Percentiles rank a stretch among this genome's conserved stretches.
Conservation (phyloP, 1,140 invertebrate species). For the Calliphora vicina region DNA sequence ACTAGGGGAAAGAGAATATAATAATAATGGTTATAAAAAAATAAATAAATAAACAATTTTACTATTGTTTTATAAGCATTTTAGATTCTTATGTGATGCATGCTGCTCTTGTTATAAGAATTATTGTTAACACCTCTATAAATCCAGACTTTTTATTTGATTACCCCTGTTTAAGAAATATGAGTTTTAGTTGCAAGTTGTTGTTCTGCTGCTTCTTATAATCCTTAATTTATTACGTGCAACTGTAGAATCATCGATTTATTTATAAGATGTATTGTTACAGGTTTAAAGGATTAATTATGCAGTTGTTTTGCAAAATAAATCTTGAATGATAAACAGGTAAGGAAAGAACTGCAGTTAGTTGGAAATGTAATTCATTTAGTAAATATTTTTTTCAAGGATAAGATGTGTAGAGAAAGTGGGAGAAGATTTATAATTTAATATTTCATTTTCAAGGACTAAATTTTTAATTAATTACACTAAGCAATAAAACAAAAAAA, state of each 20-base stretch:
- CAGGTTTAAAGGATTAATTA: not conserved
- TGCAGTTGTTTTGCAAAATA: not conserved
- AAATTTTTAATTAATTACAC: too few species aligned
- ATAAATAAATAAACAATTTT: not conserved
- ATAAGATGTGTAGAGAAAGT: too few species aligned
- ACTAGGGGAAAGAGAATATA: not conserved
- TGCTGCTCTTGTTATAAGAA: not conserved
- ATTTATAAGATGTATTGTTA: not conserved
- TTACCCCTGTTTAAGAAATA: not conserved
- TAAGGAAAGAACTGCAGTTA: not conserved
- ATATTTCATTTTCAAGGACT: too few species aligned
- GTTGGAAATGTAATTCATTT: not conserved
- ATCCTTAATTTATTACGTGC: not conserved
- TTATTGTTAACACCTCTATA: not conserved
- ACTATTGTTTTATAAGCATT: not conserved
- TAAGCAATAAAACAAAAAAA: too few species aligned
- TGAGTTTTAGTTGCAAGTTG: not conserved
- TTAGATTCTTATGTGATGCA: not conserved
- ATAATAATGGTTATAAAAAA: not conserved
- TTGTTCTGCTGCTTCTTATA: not conserved
- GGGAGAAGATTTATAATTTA: too few species aligned
- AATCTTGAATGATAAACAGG: not conserved
- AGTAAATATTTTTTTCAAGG: too few species aligned
- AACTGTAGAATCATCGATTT: not conserved
- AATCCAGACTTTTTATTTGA: not conserved